These are phyloP conservation scores for Ectemnius continuus DNA, from an alignment of 2,888 invertebrate genomes.

Conservation along the genomic window DNA sequence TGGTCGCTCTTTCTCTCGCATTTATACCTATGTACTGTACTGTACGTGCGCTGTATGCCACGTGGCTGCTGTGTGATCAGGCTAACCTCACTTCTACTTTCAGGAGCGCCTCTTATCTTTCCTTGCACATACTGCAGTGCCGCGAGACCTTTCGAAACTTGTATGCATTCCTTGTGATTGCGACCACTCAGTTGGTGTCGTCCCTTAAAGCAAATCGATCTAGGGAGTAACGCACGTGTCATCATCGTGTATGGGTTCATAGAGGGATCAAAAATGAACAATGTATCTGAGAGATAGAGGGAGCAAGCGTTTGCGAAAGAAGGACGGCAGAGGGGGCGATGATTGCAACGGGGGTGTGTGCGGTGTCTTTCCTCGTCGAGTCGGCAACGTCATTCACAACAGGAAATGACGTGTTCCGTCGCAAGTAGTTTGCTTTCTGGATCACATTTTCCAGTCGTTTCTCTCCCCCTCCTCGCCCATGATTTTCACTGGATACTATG, in stretches of 20 bases:
- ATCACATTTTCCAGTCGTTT: constrained; percentile 44
- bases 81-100: constrained; percentile 48
- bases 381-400: constrained; percentile 41
- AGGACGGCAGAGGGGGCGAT: constrained; percentile 11
- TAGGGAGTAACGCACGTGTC: background rate
- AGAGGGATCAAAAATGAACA: background rate
- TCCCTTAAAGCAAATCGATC: background rate
- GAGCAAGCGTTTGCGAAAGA: background rate
- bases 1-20: too few species aligned
- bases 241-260: background rate
- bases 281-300: background rate
- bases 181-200: background rate
- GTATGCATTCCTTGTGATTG: background rate
- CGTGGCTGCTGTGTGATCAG: constrained; percentile 45
- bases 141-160: background rate
- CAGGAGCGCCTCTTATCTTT: constrained; percentile 12
- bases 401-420: constrained; percentile 59
- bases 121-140: background rate
- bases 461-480: constrained; percentile 22
- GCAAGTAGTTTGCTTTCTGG: constrained; percentile 44
- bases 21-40: background rate
- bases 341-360: constrained; percentile 17
- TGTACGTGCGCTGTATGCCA: constrained; percentile 36
- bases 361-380: constrained; percentile 3
- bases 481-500: background rate